Evolutionary conservation across 2,113 vertebrate species (phyloP), one percentile per base, ranked within the genome.

Genomic region (Poicephalus meyeri): DNA sequence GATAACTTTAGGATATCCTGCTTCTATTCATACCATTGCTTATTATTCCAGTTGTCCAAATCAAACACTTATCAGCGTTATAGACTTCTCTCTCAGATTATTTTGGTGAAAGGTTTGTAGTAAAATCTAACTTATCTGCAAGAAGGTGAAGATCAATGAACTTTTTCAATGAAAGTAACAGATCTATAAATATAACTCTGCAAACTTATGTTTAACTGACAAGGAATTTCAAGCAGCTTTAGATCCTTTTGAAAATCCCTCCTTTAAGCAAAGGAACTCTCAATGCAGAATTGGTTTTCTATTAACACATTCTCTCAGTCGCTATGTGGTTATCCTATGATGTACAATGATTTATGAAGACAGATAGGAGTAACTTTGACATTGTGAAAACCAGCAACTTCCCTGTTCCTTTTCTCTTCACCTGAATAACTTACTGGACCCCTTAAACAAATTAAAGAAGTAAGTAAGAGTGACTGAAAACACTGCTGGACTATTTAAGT

Each of bases 401-500:
- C 69, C 85, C 70, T 91, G 49, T 86, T 88, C 80, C 84, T 91
- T 81, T 91, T 72, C 71, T 91, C 39, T 70, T 93, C 79, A 91
- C 80, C 86, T 87, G 91, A 97, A 95, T 94, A 92, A 96, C 88
- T 96, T 96, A 94, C 95, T 79, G 85, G 84, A 84, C 82, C 69
- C 78, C 86, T 97, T 94, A 83, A 97, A 97, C 91, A 97, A 98
- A 98, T 98, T 95, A 98, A 98, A 98, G 91, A 96, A 95, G 91
- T 96, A 97, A 97, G 94, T 97, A 97, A 96, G 96, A 97, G 88
- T 96, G 89, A 74, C 92, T 87, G 91, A 89, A 93, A 97, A 97
- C 97, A 96, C 98, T 91, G 97, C 94, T 73, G 85, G 95, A 92
- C 60, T 95, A 84, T 97, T 97, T 98, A 98, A 98, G 95, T 91